Evolutionary conservation across 2,888 invertebrate species (phyloP).

Genomic region (Zeuzera pyrina): DNA sequence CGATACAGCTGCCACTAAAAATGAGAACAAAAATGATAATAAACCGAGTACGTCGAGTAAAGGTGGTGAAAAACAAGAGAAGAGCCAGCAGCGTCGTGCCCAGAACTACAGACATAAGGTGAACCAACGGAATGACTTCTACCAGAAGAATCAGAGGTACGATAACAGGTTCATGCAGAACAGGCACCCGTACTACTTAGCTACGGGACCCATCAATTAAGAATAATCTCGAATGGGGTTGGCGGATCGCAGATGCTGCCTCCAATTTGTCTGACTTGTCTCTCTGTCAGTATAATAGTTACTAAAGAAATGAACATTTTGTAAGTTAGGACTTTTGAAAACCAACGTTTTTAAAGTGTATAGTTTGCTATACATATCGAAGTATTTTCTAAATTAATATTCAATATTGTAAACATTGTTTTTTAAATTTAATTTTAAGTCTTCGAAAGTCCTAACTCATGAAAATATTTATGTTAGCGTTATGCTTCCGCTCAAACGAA

Average conservation of each 20-base stretch:
- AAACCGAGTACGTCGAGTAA: slow-evolving; percentile 22
- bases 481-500: too few relatives aligned
- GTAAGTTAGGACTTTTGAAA: too few relatives aligned
- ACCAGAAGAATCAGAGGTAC: slow-evolving; percentile 56
- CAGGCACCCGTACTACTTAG: slow-evolving; percentile 57
- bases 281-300: too few relatives aligned
- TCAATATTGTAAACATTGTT: too few relatives aligned
- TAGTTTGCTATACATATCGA: too few relatives aligned
- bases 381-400: too few relatives aligned
- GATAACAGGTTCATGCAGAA: slow-evolving; percentile 53
- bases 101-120: slow-evolving; percentile 53
- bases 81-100: slow-evolving; percentile 40
- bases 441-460: too few relatives aligned
- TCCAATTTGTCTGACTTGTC: too few relatives aligned
- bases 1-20: slow-evolving; percentile 20
- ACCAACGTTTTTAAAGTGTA: too few relatives aligned
- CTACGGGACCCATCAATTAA: slow-evolving; percentile 66
- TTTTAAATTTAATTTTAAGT: too few relatives aligned
- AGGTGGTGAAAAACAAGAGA: slow-evolving; percentile 36
- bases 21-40: slow-evolving; percentile 8
- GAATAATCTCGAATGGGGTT: background rate
- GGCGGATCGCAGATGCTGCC: background rate
- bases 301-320: too few relatives aligned
- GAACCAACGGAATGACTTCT: slow-evolving; percentile 49
- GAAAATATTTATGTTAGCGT: too few relatives aligned